phyloP scores from a whole-genome alignment of 2,888 invertebrate species.

The Empis livida region DNA sequence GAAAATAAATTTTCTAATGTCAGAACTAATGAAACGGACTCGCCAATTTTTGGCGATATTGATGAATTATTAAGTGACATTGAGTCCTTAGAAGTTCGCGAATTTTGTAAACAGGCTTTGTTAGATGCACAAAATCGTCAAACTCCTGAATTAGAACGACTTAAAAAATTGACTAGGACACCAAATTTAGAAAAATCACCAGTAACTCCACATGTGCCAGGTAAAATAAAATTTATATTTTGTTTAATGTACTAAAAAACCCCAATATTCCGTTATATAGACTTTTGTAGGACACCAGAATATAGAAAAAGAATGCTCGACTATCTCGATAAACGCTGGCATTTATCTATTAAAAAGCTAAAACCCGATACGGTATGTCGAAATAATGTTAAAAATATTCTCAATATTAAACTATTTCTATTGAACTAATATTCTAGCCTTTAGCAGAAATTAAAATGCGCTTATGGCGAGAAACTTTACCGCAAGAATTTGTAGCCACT shows the following conservation, averaged over 20 bases:
- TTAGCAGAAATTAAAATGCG: constrained; percentile 9
- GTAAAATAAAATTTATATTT: not conserved
- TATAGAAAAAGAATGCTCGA: constrained; percentile 32
- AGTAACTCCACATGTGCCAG: not conserved
- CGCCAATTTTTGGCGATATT: constrained; percentile 23
- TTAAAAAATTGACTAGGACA: constrained; percentile 28
- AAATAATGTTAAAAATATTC: too few relatives aligned
- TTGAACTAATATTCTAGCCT: constrained; percentile 8
- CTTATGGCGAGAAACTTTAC: not conserved
- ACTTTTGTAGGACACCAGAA: constrained; percentile 31
- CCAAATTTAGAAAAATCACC: constrained; percentile 18
- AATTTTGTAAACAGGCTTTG: constrained; percentile 27
- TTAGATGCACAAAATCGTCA: constrained; percentile 29
- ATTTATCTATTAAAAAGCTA: constrained; percentile 26
- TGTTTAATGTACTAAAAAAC: constrained; percentile 6
- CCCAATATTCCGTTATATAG: constrained; percentile 25
- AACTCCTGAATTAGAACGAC: constrained; percentile 29
- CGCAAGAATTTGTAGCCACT: not conserved
- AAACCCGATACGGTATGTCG: constrained; percentile 22
- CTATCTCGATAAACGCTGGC: constrained; percentile 30
- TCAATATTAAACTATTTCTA: not conserved
- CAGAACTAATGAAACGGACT: constrained; percentile 9
- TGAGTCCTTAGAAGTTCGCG: constrained; percentile 25
- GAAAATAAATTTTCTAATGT: constrained; percentile 1
- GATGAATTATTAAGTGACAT: constrained; percentile 25